Evolutionary conservation across 1,140 invertebrate genomes (phyloP).

Genomic region (Trialeurodes vaporariorum): DNA sequence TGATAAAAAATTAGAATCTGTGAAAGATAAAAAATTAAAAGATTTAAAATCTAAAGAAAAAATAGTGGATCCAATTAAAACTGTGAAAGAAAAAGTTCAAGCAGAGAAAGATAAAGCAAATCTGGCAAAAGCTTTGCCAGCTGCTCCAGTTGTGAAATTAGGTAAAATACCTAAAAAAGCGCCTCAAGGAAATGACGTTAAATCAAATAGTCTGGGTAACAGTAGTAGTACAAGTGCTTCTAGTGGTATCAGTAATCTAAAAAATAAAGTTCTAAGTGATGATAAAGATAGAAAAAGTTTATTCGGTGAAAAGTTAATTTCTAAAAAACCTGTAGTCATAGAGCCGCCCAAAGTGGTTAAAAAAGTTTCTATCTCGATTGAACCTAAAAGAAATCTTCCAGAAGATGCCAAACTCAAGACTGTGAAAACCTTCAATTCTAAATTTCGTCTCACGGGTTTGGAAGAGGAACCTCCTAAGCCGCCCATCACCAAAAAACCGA

Average conservation of each 20-base stretch:
- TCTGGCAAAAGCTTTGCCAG: constrained; percentile 48
- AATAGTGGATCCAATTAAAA: constrained; percentile 5
- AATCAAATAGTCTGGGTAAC: constrained; percentile 22
- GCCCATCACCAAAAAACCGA: constrained; percentile 41
- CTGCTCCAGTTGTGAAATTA: constrained; percentile 47
- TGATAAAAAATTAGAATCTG: background rate
- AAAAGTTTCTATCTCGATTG: constrained; percentile 66
- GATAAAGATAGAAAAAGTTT: constrained; percentile 35
- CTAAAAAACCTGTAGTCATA: constrained; percentile 18
- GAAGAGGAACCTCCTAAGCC: constrained; percentile 70
- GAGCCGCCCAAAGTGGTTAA: constrained; percentile 35
- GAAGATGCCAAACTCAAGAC: constrained; percentile 58
- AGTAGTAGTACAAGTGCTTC: constrained; percentile 22
- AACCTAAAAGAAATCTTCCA: constrained; percentile 50
- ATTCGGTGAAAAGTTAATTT: background rate
- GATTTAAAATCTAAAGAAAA: constrained; percentile 8
- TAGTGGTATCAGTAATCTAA: too few species aligned
- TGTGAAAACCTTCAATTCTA: constrained; percentile 77
- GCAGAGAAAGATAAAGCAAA: constrained; percentile 54
- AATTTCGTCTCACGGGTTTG: constrained; percentile 72
- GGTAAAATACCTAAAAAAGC: constrained; percentile 63
- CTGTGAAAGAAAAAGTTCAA: constrained; percentile 34
- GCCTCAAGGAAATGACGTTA: background rate
- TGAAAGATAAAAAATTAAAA: constrained; percentile 27
- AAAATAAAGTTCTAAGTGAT: constrained; percentile 24